Conservation (phyloP, 2,113 vertebrate genomes). For the Cygnus buccinator region DNA sequence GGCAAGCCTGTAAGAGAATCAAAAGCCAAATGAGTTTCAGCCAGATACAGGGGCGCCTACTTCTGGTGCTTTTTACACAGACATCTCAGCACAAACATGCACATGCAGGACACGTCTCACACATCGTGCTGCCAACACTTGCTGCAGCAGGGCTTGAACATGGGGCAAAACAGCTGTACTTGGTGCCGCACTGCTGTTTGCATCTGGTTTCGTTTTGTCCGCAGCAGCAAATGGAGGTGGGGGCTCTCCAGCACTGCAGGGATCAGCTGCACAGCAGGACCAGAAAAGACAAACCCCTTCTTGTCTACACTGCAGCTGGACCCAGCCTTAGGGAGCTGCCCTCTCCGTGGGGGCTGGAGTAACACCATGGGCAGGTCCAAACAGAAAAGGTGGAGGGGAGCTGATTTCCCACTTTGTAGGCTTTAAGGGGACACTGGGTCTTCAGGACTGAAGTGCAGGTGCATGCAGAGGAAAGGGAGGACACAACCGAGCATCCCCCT, state of each 20-base stretch:
- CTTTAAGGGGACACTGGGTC: neutral
- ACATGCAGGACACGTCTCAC: fast-evolving
- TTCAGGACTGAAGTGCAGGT: neutral
- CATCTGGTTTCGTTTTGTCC: neutral
- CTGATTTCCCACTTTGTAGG: neutral
- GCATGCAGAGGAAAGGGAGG: neutral
- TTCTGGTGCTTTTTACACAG: neutral
- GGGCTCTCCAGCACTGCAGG: neutral
- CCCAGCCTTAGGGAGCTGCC: neutral
- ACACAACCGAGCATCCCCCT: neutral
- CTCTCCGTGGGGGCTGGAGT: neutral
- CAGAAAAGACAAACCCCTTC: neutral
- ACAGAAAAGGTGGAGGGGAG: neutral
- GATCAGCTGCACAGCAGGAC: neutral
- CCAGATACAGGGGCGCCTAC: neutral
- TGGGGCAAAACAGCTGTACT: fast-evolving
- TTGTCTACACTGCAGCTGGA: fast-evolving
- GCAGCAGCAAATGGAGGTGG: fast-evolving
- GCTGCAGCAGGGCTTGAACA: fast-evolving
- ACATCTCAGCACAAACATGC: fast-evolving
- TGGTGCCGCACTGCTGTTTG: fast-evolving
- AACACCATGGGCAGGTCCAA: fast-evolving
- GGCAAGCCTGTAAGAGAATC: neutral
- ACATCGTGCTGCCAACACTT: fast-evolving
- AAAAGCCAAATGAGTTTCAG: neutral